A percentile compares a stretch with the other conserved stretches of the same genome.
phyloP scores from a whole-genome alignment of 2,888 invertebrate species.

The Petrolisthes cinctipes region DNA sequence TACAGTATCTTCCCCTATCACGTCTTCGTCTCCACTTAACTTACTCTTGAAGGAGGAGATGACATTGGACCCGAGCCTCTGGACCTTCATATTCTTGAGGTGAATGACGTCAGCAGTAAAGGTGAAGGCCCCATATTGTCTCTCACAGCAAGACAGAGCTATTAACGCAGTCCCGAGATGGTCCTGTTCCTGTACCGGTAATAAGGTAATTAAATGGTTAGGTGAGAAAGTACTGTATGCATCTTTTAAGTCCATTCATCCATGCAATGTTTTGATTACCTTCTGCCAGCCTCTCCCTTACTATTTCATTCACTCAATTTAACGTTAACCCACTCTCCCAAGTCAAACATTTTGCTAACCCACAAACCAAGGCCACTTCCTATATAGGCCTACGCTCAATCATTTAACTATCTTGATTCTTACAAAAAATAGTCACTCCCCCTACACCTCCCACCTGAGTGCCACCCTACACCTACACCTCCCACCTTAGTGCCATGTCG shows the following conservation, averaged over 20 bases:
- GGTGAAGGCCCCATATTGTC: conserved; percentile 23
- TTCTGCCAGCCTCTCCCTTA: no score
- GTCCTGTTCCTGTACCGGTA: conserved; percentile 35
- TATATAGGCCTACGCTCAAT: background rate
- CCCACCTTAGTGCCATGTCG: conserved; percentile 44
- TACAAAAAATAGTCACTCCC: no score
- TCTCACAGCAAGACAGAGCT: conserved; percentile 43
- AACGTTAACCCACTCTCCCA: background rate
- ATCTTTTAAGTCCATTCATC: background rate
- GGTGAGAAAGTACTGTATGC: background rate
- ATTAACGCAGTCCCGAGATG: conserved; percentile 38
- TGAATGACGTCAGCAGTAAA: conserved; percentile 42
- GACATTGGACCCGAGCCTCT: conserved; percentile 22
- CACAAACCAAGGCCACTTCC: background rate
- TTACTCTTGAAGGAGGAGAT: conserved; percentile 37
- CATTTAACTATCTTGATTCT: background rate
- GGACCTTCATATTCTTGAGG: conserved; percentile 37
- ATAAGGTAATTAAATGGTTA: background rate
- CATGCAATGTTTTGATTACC: no score
- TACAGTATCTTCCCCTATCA: background rate
- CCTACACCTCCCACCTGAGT: no score
- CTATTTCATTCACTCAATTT: no score
- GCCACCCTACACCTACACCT: background rate
- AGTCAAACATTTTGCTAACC: background rate
- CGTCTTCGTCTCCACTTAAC: background rate